Evolutionary conservation across 2,797 vertebrate species (phyloP), one percentile per base, ranked within the genome.

Genomic region (Anguilla megastoma): DNA sequence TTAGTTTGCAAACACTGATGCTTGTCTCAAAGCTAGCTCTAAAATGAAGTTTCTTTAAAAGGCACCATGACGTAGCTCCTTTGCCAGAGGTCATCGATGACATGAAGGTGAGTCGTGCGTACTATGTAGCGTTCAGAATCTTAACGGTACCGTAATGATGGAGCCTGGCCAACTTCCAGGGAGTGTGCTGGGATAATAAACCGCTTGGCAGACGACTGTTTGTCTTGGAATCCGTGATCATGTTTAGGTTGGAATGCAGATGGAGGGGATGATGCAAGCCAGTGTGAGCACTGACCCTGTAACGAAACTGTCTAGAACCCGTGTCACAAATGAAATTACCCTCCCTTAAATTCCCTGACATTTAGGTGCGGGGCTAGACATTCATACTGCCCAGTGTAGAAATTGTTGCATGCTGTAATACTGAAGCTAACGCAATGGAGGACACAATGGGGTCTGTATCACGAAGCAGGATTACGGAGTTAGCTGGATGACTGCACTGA

Each of bases 61-160:
- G 96, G 91, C 95, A 95, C 90, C 96, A 97, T 86, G 93, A 96
- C 12, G 95, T 97, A 6, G 94, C 95, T 16, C 96, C 96, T 3
- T 90, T 96, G 24, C 93, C 95, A 86, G 96, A 97, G 86, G 94
- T 96, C 82, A 91, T 95, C 45, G 95, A 94, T 85, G 96, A 96
- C 87, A 96, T 97, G 96, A 97, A 96, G 95, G 96, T 95, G 89
- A 87, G 90, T n/a, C 14, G 63, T 45, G 10, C 27, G 66, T 54
- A 1, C 84, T 86, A 4, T 45, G 41, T 45, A 45, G 41, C 0
- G 41, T 45, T 45, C 41, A 63, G 16, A 18, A 60, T 60, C 58
- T 63, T 63, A 63, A 45, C 16, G 58, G 4, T 63, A 24, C 16
- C 4, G 0, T 63, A 24, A 21, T 63, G 16, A 16, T 21, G 16